A percentile compares a stretch with the other conserved stretches of the same genome.
phyloP scores from a whole-genome alignment of 2,113 vertebrate species.

The Ranitomeya imitator region DNA sequence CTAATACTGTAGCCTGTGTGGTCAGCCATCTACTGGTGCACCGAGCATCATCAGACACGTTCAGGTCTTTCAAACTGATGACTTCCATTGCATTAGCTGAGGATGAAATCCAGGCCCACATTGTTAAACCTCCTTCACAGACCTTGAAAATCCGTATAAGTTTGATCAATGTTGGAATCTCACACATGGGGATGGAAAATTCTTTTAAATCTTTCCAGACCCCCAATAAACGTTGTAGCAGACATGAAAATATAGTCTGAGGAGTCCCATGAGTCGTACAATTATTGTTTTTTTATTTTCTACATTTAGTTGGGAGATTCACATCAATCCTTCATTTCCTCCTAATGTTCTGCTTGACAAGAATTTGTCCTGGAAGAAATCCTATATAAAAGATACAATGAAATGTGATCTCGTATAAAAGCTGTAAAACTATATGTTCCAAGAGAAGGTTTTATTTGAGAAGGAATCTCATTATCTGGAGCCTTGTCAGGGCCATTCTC shows the following conservation, averaged over 20 bases:
- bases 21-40: background rate
- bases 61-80: background rate
- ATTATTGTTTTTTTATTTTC: slow-evolving; percentile 40
- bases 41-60: background rate
- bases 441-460: slow-evolving; percentile 12
- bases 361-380: slow-evolving; percentile 3
- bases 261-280: slow-evolving; percentile 31
- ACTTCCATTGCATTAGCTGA: background rate
- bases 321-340: slow-evolving; percentile 35
- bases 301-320: slow-evolving; percentile 36
- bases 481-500: background rate
- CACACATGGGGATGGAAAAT: slow-evolving; percentile 53
- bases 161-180: slow-evolving; percentile 33
- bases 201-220: slow-evolving; percentile 57
- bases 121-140: slow-evolving; percentile 47
- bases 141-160: slow-evolving; percentile 26
- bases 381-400: slow-evolving; percentile 7
- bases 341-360: slow-evolving; percentile 36
- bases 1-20: background rate
- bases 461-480: slow-evolving; percentile 6
- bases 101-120: slow-evolving; percentile 40
- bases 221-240: slow-evolving; percentile 54
- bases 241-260: slow-evolving; percentile 55
- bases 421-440: slow-evolving; percentile 23
- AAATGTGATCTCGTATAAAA: slow-evolving; percentile 19